Conservation (phyloP, 2,888 invertebrate species). For the Lucinisca nassula region DNA sequence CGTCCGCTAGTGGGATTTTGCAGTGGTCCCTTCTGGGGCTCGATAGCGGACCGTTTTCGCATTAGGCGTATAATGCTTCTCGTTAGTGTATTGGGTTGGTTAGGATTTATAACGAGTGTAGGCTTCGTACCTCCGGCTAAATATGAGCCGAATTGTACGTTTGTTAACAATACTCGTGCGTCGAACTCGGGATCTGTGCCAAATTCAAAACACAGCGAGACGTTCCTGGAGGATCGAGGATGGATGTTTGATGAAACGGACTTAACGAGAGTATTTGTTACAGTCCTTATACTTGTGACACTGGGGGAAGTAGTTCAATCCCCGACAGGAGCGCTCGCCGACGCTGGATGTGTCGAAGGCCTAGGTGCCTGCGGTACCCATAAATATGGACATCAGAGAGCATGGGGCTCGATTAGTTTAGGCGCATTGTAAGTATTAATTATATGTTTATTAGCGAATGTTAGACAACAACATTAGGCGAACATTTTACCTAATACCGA, state of each 20-base stretch:
- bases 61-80: slow-evolving; percentile 67
- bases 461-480: too few species aligned
- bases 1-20: slow-evolving; percentile 72
- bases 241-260: slow-evolving; percentile 68
- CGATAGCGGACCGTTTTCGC: slow-evolving; percentile 70
- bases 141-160: slow-evolving; percentile 47
- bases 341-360: slow-evolving; percentile 72
- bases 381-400: slow-evolving; percentile 73
- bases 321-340: slow-evolving; percentile 71
- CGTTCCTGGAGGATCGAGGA: slow-evolving; percentile 69
- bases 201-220: slow-evolving; percentile 39
- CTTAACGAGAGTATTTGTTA: slow-evolving; percentile 53
- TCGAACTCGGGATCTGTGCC: background rate
- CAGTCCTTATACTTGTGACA: slow-evolving; percentile 65
- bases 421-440: slow-evolving; percentile 69
- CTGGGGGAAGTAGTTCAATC: slow-evolving; percentile 73
- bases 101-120: slow-evolving; percentile 66
- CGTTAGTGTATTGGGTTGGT: slow-evolving; percentile 70
- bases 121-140: slow-evolving; percentile 70
- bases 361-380: slow-evolving; percentile 66
- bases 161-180: slow-evolving; percentile 16
- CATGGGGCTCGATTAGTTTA: slow-evolving; percentile 72
- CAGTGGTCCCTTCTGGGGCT: slow-evolving; percentile 73
- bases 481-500: too few species aligned
- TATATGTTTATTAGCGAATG: too few species aligned